phyloP scores from a whole-genome alignment of 2,797 vertebrate genomes.

The Poecilia picta region DNA sequence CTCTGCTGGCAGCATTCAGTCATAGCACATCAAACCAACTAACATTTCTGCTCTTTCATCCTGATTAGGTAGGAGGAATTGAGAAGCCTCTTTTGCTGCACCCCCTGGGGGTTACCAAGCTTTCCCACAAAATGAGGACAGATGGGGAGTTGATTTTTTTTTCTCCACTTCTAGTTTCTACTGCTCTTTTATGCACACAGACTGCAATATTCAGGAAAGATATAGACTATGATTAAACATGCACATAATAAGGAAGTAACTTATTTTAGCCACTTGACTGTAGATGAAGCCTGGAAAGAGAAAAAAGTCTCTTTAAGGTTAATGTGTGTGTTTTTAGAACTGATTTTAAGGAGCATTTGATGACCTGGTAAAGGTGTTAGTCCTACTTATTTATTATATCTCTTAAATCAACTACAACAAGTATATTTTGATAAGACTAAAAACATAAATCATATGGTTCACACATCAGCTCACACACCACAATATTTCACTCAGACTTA shows the following conservation, averaged over 20 bases:
- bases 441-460: not conserved
- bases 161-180: conserved; percentile 17
- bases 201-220: not conserved
- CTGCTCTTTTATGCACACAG: conserved; percentile 1
- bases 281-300: not conserved
- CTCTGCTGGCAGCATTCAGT: conserved; percentile 63
- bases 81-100: conserved; percentile 31
- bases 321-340: not conserved
- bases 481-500: not conserved
- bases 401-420: not conserved
- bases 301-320: too few relatives aligned
- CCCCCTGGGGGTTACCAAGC: conserved; percentile 36
- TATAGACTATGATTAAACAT: not conserved
- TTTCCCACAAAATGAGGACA: conserved; percentile 30
- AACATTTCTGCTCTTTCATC: conserved; percentile 14
- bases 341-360: not conserved
- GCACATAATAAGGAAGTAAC: not conserved
- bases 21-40: not conserved
- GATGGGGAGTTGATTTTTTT: conserved; percentile 34
- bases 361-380: not conserved
- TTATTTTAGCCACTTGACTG: not conserved
- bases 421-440: not conserved
- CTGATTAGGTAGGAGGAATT: conserved; percentile 13
- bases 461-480: not conserved
- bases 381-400: not conserved